phyloP scores from a whole-genome alignment of 1,140 invertebrate genomes.

The Drosophila eugracilis region DNA sequence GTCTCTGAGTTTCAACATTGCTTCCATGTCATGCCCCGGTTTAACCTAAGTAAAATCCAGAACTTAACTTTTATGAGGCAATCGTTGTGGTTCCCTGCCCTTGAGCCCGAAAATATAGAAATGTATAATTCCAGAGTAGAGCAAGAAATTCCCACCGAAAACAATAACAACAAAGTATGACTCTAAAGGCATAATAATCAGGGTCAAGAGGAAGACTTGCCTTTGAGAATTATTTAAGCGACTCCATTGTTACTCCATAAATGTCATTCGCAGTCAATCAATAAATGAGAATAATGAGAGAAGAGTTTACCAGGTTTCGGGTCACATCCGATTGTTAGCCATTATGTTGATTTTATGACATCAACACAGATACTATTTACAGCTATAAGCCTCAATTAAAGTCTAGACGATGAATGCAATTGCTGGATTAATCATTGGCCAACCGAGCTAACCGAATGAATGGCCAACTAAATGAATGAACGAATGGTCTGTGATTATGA shows the following conservation, averaged over 20 bases:
- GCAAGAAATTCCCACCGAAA: conserved; percentile 21
- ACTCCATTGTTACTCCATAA: conserved; percentile 1
- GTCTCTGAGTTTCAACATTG: too few species aligned
- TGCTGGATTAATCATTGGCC: conserved; percentile 35
- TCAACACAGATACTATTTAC: conserved; percentile 41
- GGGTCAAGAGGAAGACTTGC: conserved; percentile 1
- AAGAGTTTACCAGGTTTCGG: conserved; percentile 1
- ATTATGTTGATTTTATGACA: conserved; percentile 28
- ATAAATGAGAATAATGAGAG: conserved; percentile 10
- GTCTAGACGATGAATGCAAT: conserved; percentile 44
- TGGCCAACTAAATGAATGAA: conserved; percentile 22
- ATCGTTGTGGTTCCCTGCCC: neutral
- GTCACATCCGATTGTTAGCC: conserved; percentile 2
- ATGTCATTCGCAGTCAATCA: conserved; percentile 13
- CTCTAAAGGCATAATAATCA: neutral
- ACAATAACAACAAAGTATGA: conserved; percentile 18
- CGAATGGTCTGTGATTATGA: conserved; percentile 50
- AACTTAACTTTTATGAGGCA: too few species aligned
- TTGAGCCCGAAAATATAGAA: conserved; percentile 2
- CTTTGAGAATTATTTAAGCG: conserved; percentile 5
- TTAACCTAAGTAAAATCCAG: too few species aligned
- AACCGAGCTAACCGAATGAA: conserved; percentile 24
- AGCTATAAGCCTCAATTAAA: conserved; percentile 37
- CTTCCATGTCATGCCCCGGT: neutral
- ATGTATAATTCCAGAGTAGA: conserved; percentile 9